A percentile compares a stretch with the other conserved stretches of the same genome.
These are phyloP conservation scores for Scaptomyza tumidula DNA, from an alignment of 2,888 invertebrate species.

Conservation along the genomic window DNA sequence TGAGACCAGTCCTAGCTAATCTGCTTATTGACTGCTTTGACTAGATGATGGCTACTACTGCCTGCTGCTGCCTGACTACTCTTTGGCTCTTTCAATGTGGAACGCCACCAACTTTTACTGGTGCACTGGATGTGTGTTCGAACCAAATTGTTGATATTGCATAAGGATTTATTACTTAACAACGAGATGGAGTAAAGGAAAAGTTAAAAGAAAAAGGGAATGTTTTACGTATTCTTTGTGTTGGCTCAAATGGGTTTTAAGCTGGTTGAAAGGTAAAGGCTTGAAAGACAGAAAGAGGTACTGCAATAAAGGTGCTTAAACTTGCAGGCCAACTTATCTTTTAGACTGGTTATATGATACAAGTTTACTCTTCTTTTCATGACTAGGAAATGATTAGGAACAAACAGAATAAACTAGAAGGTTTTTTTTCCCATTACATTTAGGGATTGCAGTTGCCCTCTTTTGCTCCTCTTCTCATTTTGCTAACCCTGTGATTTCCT, in stretches of 20 bases:
- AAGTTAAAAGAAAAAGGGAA: not conserved
- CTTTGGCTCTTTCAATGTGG: conserved; percentile 27
- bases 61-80: conserved; percentile 1
- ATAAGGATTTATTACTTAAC: conserved; percentile 43
- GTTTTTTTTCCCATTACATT: too few species aligned
- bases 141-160: conserved; percentile 35
- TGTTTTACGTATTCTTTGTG: not conserved
- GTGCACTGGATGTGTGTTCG: not conserved
- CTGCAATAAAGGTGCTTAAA: too few species aligned
- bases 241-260: not conserved
- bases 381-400: too few species aligned
- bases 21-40: conserved; percentile 54
- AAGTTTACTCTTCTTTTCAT: too few species aligned
- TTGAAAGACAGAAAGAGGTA: too few species aligned
- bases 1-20: conserved; percentile 52
- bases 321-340: too few species aligned
- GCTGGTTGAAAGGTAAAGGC: not conserved
- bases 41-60: conserved; percentile 1
- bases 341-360: too few species aligned
- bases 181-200: too few species aligned
- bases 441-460: too few species aligned
- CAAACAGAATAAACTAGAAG: too few species aligned
- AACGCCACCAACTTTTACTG: conserved; percentile 24
- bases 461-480: too few species aligned
- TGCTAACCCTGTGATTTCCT: too few species aligned